Evolutionary conservation across 2,797 vertebrate genomes (phyloP).

Genomic region (Vespertilio murinus): DNA sequence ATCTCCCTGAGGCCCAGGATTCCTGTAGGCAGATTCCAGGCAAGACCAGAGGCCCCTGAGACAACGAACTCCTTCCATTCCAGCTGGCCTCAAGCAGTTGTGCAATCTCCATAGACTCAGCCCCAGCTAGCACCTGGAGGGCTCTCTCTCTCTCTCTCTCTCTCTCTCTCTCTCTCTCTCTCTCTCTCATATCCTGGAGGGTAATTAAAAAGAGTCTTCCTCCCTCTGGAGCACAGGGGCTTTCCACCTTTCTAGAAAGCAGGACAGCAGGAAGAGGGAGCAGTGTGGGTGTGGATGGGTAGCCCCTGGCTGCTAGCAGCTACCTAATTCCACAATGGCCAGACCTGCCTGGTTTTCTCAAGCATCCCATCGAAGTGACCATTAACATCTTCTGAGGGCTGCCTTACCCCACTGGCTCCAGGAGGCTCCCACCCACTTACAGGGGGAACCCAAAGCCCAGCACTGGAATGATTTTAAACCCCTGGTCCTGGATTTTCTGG

Average conservation of each 20-base stretch:
- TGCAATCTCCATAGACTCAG: neutral
- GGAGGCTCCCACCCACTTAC: accelerated
- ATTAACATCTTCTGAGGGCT: neutral
- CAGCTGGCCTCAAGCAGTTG: neutral
- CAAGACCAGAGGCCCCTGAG: neutral
- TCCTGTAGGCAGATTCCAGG: neutral
- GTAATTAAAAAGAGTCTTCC: slow-evolving; percentile 6
- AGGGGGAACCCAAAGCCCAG: neutral
- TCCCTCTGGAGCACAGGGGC: slow-evolving; percentile 6
- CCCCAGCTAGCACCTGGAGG: neutral
- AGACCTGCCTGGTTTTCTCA: neutral
- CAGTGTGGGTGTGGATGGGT: neutral
- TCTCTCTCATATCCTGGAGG: neutral
- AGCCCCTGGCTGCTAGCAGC: neutral
- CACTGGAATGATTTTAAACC: neutral
- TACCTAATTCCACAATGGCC: neutral
- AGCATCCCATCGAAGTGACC: neutral
- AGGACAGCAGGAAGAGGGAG: neutral
- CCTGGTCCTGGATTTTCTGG: neutral
- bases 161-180: neutral
- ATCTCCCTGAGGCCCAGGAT: neutral
- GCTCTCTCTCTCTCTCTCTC: neutral
- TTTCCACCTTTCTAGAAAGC: slow-evolving; percentile 47
- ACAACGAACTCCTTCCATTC: neutral
- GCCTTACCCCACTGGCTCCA: too few species aligned